Base-by-base conservation (phyloP, 2,113 vertebrate genomes). In the Speoplatyrhinus poulsoni region DNA sequence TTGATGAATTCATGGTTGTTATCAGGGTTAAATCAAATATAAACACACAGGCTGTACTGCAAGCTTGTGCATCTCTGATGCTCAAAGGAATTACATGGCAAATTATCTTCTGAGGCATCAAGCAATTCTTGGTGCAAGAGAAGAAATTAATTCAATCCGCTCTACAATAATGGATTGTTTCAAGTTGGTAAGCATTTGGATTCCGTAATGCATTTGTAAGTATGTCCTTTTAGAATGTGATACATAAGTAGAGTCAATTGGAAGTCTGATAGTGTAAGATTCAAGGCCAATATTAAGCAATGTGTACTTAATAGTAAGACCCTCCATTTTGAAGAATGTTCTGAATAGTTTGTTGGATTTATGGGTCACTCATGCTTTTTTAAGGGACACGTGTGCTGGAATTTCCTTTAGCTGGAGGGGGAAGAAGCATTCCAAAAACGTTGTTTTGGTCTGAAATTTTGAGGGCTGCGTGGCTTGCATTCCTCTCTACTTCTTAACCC, bases 61-160 rank as follows among this genome's bases (percentile, higher is more conserved):
- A 80, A 57, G 88, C 84, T 74, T 72, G 71, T 71, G 76, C 86
- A 61, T 91, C 88, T 85, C 84, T 88, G 85, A 92, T 88, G 80
- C 79, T 77, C 74, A 83, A 84, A 70, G 89, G 80, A 93, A 95
- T 92, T 91, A 90, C 92, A 90, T 85, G 84, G 90, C 81, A 93
- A 91, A 95, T 95, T 90, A 93, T 95, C 87, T 88, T 91, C 83
- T 82, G 89, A 92, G 88, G 92, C 88, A 88, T 82, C 91, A 81
- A 90, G 87, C 76, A 58, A 82, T 92, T 73, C 81, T 90, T 90
- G 87, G 87, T 87, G 78, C 81, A 91, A 92, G 70, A 84, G 90
- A 91, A 90, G 89, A 85, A 92, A 92, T 94, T 87, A 90, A 93
- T 94, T 92, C 75, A 91, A 73, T 91, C 89, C 87, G 7, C 82